Conservation (phyloP, 2,888 invertebrate species). For the Hoplodrina ambigua region DNA sequence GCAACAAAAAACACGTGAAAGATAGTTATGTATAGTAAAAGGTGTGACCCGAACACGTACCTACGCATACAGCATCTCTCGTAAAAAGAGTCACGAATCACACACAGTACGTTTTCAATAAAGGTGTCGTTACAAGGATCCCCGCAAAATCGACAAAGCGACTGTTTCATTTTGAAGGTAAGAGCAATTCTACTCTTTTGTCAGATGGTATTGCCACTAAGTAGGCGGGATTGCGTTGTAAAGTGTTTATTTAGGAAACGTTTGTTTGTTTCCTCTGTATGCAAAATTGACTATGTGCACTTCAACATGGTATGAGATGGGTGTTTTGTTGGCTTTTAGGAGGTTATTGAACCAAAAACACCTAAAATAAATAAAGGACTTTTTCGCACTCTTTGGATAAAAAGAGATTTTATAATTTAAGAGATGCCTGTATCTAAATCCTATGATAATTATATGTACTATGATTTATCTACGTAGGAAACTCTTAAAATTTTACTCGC, state of each 20-base stretch:
- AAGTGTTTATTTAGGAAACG: slow-evolving; percentile 75
- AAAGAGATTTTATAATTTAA: background rate
- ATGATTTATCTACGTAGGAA: background rate
- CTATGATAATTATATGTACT: no score
- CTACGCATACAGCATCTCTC: slow-evolving; percentile 64
- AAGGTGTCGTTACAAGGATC: slow-evolving; percentile 81
- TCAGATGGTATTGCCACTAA: slow-evolving; percentile 83
- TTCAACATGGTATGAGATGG: slow-evolving; percentile 41
- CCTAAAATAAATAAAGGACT: background rate
- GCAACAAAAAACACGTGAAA: slow-evolving; percentile 33
- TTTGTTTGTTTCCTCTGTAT: slow-evolving; percentile 69
- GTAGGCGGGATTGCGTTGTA: slow-evolving; percentile 80
- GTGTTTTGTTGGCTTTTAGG: slow-evolving; percentile 37
- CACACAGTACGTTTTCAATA: slow-evolving; percentile 81
- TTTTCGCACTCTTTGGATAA: background rate
- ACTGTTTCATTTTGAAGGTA: slow-evolving; percentile 85
- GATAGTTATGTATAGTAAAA: slow-evolving; percentile 66
- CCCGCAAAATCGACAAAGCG: slow-evolving; percentile 83
- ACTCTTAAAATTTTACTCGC: background rate
- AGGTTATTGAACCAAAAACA: background rate
- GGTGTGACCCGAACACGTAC: slow-evolving; percentile 64
- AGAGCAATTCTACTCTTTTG: slow-evolving; percentile 85
- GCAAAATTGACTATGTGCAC: slow-evolving; percentile 55
- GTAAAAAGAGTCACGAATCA: slow-evolving; percentile 76
- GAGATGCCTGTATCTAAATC: background rate